Evolutionary conservation across 2,113 vertebrate species (phyloP).

Genomic region (Gadus macrocephalus): DNA sequence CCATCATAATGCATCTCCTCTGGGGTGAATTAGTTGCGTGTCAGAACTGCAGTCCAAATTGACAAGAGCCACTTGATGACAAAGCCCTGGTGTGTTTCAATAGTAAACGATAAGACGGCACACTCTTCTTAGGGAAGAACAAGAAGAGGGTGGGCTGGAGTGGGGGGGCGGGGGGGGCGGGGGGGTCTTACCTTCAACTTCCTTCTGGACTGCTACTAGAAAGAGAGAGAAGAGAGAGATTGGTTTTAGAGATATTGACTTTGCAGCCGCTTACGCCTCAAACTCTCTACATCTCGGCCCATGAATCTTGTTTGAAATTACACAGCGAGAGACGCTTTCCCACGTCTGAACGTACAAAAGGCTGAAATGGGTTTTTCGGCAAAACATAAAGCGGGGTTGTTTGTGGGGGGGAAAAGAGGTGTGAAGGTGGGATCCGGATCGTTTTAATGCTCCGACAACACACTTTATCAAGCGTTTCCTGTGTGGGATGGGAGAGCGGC

Average conservation of each 20-base stretch:
- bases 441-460: not conserved
- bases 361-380: too few species aligned
- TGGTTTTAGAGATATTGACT: too few species aligned
- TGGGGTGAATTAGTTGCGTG: conserved; percentile 63
- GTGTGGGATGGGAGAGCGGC: not conserved
- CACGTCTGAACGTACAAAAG: too few species aligned
- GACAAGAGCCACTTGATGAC: conserved; percentile 57
- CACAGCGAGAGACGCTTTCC: too few species aligned
- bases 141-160: conserved; percentile 38
- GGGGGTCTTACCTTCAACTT: conserved; percentile 74
- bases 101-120: too few species aligned
- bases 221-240: conserved; percentile 39
- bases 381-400: too few species aligned
- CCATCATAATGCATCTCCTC: conserved; percentile 43
- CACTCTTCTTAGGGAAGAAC: conserved; percentile 8
- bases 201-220: conserved; percentile 68
- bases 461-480: not conserved
- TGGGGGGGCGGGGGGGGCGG: too few species aligned
- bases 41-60: conserved; percentile 77
- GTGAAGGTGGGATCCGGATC: not conserved
- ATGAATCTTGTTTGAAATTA: too few species aligned
- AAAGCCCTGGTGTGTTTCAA: conserved; percentile 23
- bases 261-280: too few species aligned
- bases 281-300: too few species aligned
- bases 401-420: not conserved